phyloP scores from a whole-genome alignment of 2,888 invertebrate genomes.

The Conomelus anceps region DNA sequence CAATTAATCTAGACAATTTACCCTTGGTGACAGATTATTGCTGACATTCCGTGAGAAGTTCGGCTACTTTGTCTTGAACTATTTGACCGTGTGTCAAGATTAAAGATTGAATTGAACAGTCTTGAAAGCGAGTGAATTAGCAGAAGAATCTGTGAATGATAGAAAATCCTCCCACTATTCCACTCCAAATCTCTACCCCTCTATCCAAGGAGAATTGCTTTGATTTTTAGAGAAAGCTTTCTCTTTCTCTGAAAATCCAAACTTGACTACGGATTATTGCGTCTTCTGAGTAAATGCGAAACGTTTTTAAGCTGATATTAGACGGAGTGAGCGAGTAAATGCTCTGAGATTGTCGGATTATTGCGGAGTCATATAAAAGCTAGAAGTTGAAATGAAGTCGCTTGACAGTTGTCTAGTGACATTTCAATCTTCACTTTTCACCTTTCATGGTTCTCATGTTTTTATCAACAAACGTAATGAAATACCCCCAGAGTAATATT shows the following conservation, averaged over 20 bases:
- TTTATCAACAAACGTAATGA: neutral
- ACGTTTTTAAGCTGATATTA: neutral
- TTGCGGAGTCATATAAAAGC: neutral
- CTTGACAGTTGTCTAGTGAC: neutral
- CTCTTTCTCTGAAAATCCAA: neutral
- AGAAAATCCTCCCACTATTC: too few species aligned
- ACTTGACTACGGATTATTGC: neutral
- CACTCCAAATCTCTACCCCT: too few species aligned
- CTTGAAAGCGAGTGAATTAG: too few species aligned
- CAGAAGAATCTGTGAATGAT: too few species aligned
- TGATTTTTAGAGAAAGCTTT: neutral
- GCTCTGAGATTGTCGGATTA: neutral
- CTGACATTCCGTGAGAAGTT: too few species aligned
- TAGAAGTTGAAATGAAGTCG: neutral
- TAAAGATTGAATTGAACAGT: too few species aligned
- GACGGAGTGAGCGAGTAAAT: neutral
- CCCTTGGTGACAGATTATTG: too few species aligned
- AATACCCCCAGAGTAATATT: neutral
- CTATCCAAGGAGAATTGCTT: too few species aligned
- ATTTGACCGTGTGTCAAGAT: too few species aligned
- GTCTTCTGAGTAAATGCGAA: neutral
- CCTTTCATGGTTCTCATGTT: neutral
- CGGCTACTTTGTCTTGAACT: too few species aligned
- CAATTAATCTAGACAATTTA: too few species aligned
- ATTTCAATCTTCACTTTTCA: neutral